Percentiles rank a stretch among this genome's conserved stretches.
These are phyloP conservation scores for Hirtodrosophila histrioides DNA, from an alignment of 2,888 invertebrate species.

Conservation along the genomic window DNA sequence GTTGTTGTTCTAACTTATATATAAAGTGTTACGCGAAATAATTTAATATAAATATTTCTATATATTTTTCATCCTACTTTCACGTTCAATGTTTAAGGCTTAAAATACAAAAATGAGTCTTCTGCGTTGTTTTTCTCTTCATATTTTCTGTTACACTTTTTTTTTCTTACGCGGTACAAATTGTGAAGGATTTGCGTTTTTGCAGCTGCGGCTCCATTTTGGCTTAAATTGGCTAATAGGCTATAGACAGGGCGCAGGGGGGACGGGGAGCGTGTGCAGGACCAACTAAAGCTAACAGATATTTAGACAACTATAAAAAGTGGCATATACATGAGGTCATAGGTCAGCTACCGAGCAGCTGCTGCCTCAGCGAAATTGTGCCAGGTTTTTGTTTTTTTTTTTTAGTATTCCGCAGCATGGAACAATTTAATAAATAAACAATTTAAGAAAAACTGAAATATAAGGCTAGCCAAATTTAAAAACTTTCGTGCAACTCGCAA, in stretches of 20 bases:
- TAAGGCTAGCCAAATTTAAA: constrained; percentile 37
- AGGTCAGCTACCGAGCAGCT: no score
- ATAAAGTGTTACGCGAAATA: constrained; percentile 48
- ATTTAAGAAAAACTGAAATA: constrained; percentile 38
- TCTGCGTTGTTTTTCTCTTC: constrained; percentile 29
- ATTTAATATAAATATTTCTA: constrained; percentile 59
- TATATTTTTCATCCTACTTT: constrained; percentile 30
- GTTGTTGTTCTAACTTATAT: constrained; percentile 37
- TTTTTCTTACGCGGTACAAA: constrained; percentile 4
- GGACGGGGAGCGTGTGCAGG: constrained; percentile 2
- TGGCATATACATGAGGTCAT: not conserved
- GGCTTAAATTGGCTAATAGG: constrained; percentile 42
- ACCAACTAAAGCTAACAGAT: constrained; percentile 35
- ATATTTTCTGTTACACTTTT: not conserved
- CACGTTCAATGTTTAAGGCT: constrained; percentile 49
- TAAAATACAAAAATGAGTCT: constrained; percentile 59
- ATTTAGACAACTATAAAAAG: constrained; percentile 30
- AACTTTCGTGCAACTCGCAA: constrained; percentile 20
- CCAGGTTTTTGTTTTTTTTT: constrained; percentile 6
- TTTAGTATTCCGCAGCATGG: constrained; percentile 15
- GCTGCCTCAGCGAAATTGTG: not conserved
- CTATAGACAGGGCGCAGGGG: constrained; percentile 5
- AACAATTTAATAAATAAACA: constrained; percentile 66
- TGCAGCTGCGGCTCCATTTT: constrained; percentile 20
- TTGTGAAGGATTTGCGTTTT: constrained; percentile 14